Percentiles rank a stretch among this genome's conserved stretches.
phyloP scores from a whole-genome alignment of 2,888 invertebrate species.

The Orthosia incerta region DNA sequence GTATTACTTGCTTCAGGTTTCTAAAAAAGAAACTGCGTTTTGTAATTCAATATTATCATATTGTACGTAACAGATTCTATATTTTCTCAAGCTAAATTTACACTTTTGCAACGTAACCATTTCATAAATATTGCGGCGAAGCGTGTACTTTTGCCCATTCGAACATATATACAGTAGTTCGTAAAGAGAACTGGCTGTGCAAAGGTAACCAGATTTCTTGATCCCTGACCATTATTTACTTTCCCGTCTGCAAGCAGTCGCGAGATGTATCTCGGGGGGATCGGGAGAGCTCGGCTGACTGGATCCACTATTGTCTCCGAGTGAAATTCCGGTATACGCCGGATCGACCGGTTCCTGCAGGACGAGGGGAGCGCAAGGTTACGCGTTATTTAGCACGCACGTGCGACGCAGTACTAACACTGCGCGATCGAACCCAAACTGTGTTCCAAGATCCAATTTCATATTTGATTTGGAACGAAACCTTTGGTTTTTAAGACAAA shows the following conservation, averaged over 20 bases:
- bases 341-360: conserved; percentile 84
- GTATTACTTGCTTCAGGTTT: conserved; percentile 61
- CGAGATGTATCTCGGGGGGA: conserved; percentile 60
- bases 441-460: conserved; percentile 34
- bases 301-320: conserved; percentile 76
- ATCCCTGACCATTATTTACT: conserved; percentile 69
- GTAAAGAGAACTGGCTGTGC: conserved; percentile 58
- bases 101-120: conserved; percentile 37
- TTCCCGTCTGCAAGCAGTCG: conserved; percentile 61
- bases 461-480: conserved; percentile 18
- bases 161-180: conserved; percentile 51
- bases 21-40: conserved; percentile 61
- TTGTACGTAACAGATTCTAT: conserved; percentile 25
- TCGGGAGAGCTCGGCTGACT: conserved; percentile 68
- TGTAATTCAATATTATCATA: conserved; percentile 50
- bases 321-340: conserved; percentile 77
- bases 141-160: conserved; percentile 42
- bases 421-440: conserved; percentile 42
- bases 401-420: conserved; percentile 71
- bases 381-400: conserved; percentile 82
- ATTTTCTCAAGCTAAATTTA: conserved; percentile 37
- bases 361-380: conserved; percentile 87
- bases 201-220: conserved; percentile 66
- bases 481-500: conserved; percentile 30
- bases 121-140: conserved; percentile 33